A percentile compares a stretch with the other conserved stretches of the same genome.
Evolutionary conservation across 23 tunicate genomes (phyloP).

Genomic region (Phallusia fumigata): DNA sequence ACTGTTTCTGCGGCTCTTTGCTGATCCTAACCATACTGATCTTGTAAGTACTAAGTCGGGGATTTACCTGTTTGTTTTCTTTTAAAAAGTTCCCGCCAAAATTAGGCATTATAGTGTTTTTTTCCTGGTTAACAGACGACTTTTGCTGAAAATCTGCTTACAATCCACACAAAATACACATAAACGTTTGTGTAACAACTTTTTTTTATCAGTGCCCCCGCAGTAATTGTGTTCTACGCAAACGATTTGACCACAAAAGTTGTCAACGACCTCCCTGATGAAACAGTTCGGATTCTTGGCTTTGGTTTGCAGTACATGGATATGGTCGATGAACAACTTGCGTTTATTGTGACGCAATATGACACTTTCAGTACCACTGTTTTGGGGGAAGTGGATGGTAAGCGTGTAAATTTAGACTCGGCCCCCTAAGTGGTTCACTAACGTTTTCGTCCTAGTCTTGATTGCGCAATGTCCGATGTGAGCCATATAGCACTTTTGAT

Average conservation of each 20-base stretch:
- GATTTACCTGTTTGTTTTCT: not conserved
- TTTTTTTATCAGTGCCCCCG: not conserved
- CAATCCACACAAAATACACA: too few species aligned
- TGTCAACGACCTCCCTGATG: not conserved
- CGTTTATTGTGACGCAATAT: not conserved
- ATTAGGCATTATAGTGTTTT: too few species aligned
- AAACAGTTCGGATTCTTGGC: not conserved
- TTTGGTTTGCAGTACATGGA: not conserved
- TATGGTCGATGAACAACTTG: not conserved
- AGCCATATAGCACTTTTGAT: too few species aligned
- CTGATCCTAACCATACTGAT: slow-evolving; percentile 55
- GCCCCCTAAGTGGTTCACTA: too few species aligned
- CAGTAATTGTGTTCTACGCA: not conserved
- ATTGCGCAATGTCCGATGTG: too few species aligned
- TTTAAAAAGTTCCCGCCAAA: too few species aligned
- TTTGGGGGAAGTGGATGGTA: not conserved
- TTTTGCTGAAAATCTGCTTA: too few species aligned
- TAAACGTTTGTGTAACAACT: too few species aligned
- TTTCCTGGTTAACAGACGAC: too few species aligned
- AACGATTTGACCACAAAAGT: not conserved
- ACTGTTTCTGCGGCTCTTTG: slow-evolving; percentile 58
- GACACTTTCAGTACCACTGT: not conserved
- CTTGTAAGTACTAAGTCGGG: slow-evolving; percentile 48
- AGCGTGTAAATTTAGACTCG: not conserved
- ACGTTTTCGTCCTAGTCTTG: too few species aligned